A percentile compares a stretch with the other conserved stretches of the same genome.
phyloP scores from a whole-genome alignment of 2,113 vertebrate genomes.

The Boulengeromyrus knoepffleri region DNA sequence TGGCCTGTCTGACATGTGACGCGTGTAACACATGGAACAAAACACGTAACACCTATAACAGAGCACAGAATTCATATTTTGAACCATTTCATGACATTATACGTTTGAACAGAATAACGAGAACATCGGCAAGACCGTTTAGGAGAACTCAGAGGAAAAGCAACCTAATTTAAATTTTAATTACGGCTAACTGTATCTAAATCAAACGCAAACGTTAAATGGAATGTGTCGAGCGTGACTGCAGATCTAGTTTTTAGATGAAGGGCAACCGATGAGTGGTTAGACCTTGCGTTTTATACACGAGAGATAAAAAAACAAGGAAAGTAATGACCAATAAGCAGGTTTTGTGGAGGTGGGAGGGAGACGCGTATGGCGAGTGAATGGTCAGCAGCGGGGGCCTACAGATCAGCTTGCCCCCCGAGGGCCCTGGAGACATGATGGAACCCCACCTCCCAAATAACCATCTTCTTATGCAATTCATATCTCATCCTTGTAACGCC shows the following conservation, averaged over 20 bases:
- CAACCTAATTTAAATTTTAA: conserved; percentile 3
- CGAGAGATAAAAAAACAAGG: not conserved
- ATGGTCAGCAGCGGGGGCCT: not conserved
- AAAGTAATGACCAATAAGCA: not conserved
- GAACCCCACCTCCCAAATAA: not conserved
- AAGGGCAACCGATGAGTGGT: not conserved
- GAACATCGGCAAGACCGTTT: not conserved
- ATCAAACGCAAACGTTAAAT: not conserved
- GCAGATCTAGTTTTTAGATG: not conserved
- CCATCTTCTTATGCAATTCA: conserved; percentile 11
- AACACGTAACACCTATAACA: not conserved
- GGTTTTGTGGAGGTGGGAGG: not conserved
- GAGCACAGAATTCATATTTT: not conserved
- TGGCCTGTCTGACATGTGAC: not conserved
- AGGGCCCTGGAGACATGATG: not conserved
- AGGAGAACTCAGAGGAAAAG: not conserved
- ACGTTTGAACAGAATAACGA: not conserved
- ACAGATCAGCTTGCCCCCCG: not conserved
- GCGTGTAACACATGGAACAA: not conserved
- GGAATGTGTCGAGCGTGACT: not conserved
- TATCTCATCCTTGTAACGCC: not conserved
- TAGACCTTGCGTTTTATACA: not conserved
- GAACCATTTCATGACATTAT: not conserved
- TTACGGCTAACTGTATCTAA: not conserved
- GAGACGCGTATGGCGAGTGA: not conserved